Conservation (phyloP, 2,797 vertebrate genomes). For the Meriones psammophilus region DNA sequence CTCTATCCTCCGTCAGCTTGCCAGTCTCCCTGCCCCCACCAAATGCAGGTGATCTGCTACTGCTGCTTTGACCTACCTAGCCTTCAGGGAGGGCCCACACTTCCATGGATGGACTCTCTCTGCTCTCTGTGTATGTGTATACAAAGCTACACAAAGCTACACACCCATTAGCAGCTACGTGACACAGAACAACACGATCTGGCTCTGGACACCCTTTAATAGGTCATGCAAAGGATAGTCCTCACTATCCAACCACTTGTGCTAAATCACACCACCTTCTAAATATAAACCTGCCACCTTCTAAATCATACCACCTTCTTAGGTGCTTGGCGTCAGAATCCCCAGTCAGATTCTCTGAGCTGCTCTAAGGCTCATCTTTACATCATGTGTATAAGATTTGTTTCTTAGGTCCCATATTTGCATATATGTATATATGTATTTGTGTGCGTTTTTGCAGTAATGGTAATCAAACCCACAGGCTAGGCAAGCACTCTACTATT, state of each 20-base stretch:
- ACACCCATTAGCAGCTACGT: neutral
- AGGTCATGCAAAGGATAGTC: accelerated
- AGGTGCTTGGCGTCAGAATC: neutral
- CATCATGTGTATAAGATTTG: neutral
- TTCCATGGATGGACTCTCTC: neutral
- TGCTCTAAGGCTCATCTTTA: neutral
- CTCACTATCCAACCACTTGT: neutral
- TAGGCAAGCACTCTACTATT: neutral
- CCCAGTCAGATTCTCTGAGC: neutral
- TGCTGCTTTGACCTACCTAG: no score
- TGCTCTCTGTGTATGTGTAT: neutral
- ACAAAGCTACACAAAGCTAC: neutral
- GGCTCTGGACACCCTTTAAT: neutral
- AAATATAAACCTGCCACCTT: no score
- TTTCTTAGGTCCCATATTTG: neutral
- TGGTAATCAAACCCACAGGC: neutral
- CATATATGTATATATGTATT: neutral
- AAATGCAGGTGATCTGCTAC: neutral
- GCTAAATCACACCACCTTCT: no score
- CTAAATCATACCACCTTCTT: no score
- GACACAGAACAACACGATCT: neutral
- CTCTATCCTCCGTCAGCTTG: neutral
- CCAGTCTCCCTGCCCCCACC: neutral
- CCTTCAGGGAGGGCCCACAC: neutral
- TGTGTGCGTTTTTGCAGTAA: neutral